A percentile compares a stretch with the other conserved stretches of the same genome.
These are phyloP conservation scores for Drosophila cardini DNA, from an alignment of 1,140 invertebrate genomes.

Conservation along the genomic window DNA sequence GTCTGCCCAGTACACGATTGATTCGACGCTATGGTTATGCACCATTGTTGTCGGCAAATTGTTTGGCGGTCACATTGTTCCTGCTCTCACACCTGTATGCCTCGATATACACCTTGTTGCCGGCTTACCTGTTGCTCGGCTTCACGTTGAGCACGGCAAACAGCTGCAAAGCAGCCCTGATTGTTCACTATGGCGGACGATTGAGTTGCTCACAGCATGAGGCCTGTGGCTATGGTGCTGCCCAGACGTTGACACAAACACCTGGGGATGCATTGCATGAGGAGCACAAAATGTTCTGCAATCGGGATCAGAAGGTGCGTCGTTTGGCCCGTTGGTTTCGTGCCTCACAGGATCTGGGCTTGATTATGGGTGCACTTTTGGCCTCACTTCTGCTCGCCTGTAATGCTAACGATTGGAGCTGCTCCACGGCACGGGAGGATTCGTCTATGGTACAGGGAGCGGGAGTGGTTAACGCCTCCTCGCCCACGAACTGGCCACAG, in stretches of 20 bases:
- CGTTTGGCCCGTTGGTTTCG: constrained; percentile 84
- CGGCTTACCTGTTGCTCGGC: constrained; percentile 87
- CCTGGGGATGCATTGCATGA: constrained; percentile 82
- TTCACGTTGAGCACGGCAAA: constrained; percentile 86
- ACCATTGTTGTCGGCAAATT: constrained; percentile 85
- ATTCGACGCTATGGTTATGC: constrained; percentile 86
- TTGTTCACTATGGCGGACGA: constrained; percentile 87
- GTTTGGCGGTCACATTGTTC: constrained; percentile 86
- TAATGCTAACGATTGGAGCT: constrained; percentile 76
- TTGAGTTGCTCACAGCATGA: constrained; percentile 86
- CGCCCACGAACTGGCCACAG: constrained; percentile 37
- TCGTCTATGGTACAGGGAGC: not conserved
- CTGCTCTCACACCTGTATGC: constrained; percentile 87
- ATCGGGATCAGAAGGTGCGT: constrained; percentile 83
- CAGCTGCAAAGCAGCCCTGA: constrained; percentile 86
- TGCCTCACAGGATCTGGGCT: constrained; percentile 86
- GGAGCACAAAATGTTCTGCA: constrained; percentile 84
- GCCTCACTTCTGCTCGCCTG: constrained; percentile 85
- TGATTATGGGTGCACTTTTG: constrained; percentile 86
- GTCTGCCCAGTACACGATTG: constrained; percentile 86
- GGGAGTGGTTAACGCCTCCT: constrained; percentile 11
- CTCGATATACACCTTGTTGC: constrained; percentile 87
- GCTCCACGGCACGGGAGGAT: constrained; percentile 52
- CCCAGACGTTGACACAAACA: constrained; percentile 83
- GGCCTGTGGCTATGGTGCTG: constrained; percentile 60